phyloP scores from a whole-genome alignment of 1,140 invertebrate species.

The Archivesica marissinica region DNA sequence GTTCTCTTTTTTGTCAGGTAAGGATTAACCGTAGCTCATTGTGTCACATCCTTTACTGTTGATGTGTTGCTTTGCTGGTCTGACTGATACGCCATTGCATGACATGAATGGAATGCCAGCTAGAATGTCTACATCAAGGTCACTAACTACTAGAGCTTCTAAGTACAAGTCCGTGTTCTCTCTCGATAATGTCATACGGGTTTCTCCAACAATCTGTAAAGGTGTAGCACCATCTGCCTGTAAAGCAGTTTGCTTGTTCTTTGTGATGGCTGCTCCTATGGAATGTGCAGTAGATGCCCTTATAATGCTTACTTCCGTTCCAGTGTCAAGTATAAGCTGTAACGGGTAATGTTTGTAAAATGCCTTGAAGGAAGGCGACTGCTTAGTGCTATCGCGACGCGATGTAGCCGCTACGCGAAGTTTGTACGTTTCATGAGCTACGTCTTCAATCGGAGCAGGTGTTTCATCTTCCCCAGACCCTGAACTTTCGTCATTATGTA shows the following conservation, averaged over 20 bases:
- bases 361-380: conserved; percentile 41
- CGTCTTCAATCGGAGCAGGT: too few species aligned
- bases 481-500: background rate
- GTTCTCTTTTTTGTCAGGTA: background rate
- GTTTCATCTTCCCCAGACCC: background rate
- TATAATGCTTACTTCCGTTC: conserved; percentile 37
- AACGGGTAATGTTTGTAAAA: conserved; percentile 39
- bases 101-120: conserved; percentile 51
- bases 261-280: background rate
- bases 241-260: conserved; percentile 30
- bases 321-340: conserved; percentile 19
- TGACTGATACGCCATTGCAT: background rate
- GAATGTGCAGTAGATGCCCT: background rate
- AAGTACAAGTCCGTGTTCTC: conserved; percentile 27
- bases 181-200: conserved; percentile 13
- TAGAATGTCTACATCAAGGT: conserved; percentile 56
- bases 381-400: conserved; percentile 17
- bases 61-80: background rate
- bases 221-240: conserved; percentile 60
- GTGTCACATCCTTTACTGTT: background rate
- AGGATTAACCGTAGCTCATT: background rate
- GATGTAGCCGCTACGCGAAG: background rate
- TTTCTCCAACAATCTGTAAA: conserved; percentile 53
- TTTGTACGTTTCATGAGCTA: too few species aligned
- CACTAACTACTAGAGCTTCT: conserved; percentile 55